Base-by-base conservation (phyloP, 2,113 vertebrate genomes). In the Eretmochelys imbricata region DNA sequence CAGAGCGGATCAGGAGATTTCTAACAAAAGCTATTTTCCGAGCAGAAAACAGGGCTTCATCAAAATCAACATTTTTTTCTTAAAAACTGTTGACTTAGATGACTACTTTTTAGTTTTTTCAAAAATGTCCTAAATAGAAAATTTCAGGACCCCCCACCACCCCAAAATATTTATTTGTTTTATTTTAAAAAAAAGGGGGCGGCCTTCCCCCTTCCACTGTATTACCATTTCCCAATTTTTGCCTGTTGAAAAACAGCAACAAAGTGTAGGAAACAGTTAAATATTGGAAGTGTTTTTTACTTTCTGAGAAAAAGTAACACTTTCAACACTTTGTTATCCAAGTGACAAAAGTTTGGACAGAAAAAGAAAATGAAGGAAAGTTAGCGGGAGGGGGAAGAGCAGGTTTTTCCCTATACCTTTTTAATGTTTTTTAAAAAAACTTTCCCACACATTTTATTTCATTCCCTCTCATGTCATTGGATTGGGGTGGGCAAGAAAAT, bases 361-460 rank as follows among this genome's bases (percentile, higher is more conserved):
- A 95, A 89, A 65, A 95, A 96, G 91, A 83, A 92, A 91, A 88
- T 72, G 85, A 94, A 93, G 90, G 93, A 96, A 97, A 97, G 95
- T 38, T 82, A 96, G 53, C 46, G 91, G 90, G 94, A 96, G 94
- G 11, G 0, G 2, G 42, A 92, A 88, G 38, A 90, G 19, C 7
- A 62, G 46, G 87, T 42, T 42, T n/a, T 17, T 42, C 19, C 72
- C n/a, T 14, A 42, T 35, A 38, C 9, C 72, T 42, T 75, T 65
- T 65, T 19, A 65, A 65, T 35, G 31, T 65, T 65, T 12, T 11
- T 12, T 4, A 24, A 85, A 89, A 90, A n/a, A 94, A 88, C 1
- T 97, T 95, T 85, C 85, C 96, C 35, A 48, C 49, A 55, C 85
- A 42, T 95, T 97, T 97, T 94, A 96, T 83, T 94, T 83, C 94